These are phyloP conservation scores for Montipora capricornis DNA, from an alignment of 64 coral and sea anemone genomes.

Conservation along the genomic window DNA sequence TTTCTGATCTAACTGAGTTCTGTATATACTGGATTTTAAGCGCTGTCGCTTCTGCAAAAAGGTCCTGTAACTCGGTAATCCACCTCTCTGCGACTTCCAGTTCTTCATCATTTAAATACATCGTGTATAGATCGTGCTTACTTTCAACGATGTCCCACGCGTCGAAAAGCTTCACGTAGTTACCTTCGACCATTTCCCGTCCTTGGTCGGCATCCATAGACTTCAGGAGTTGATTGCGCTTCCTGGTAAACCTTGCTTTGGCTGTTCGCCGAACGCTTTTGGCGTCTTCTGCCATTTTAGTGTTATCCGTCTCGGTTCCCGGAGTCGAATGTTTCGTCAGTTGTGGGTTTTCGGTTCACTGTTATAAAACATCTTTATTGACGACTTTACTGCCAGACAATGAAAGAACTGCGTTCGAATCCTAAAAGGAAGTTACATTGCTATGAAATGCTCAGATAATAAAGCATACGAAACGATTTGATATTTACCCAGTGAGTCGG, in stretches of 20 bases:
- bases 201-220: slow-evolving; percentile 12
- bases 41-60: slow-evolving; percentile 47
- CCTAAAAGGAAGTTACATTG: too few relatives aligned
- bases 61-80: not conserved
- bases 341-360: not conserved
- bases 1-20: slow-evolving; percentile 24
- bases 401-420: too few relatives aligned
- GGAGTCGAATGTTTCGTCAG: slow-evolving; percentile 51
- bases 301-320: not conserved
- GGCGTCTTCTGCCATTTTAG: not conserved
- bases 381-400: too few relatives aligned
- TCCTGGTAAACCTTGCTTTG: too few relatives aligned
- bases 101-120: slow-evolving; percentile 13
- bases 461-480: too few relatives aligned
- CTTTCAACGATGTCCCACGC: slow-evolving; percentile 16
- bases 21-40: slow-evolving; percentile 46
- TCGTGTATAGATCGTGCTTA: slow-evolving; percentile 21
- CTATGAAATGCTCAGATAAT: too few relatives aligned
- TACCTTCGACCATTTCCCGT: slow-evolving; percentile 4
- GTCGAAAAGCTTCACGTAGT: slow-evolving; percentile 1
- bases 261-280: too few relatives aligned
- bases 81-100: not conserved
- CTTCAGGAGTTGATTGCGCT: not conserved
- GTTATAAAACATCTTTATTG: too few relatives aligned
- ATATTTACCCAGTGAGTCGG: too few relatives aligned